Evolutionary conservation across 2,888 invertebrate species (phyloP).

Genomic region (Tupiocoris notatus): DNA sequence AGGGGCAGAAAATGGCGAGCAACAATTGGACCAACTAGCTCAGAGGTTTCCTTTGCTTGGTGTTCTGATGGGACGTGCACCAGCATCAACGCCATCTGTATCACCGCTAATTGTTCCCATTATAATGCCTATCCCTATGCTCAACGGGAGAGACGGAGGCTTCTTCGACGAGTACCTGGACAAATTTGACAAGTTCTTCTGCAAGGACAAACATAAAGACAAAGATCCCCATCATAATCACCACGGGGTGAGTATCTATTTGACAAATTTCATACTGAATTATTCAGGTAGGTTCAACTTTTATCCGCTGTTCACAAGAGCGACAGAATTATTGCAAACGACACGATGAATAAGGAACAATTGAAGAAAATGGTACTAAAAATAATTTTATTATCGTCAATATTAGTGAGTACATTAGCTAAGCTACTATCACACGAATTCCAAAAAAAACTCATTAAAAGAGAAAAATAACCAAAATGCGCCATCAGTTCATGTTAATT

Average conservation of each 20-base stretch:
- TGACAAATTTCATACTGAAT: neutral
- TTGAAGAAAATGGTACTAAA: too few species aligned
- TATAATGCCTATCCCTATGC: neutral
- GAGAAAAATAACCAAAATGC: too few species aligned
- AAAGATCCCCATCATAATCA: too few species aligned
- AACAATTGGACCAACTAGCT: neutral
- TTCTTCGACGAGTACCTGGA: neutral
- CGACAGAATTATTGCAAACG: too few species aligned
- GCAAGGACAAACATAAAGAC: conserved; percentile 23
- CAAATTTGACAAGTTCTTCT: conserved; percentile 7
- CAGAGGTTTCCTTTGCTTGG: conserved; percentile 1
- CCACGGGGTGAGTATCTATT: neutral
- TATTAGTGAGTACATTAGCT: too few species aligned
- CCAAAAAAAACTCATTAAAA: too few species aligned
- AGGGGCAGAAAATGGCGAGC: too few species aligned
- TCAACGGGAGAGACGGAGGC: neutral
- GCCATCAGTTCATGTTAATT: too few species aligned
- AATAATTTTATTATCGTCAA: too few species aligned
- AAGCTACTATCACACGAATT: too few species aligned
- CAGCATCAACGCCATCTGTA: neutral
- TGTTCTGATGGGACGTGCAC: neutral
- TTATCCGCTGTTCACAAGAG: too few species aligned
- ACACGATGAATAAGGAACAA: too few species aligned
- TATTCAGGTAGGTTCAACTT: neutral
- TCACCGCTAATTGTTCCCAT: neutral